Base-by-base conservation (phyloP, 2,888 invertebrate genomes). In the Notocelia uddmanniana region DNA sequence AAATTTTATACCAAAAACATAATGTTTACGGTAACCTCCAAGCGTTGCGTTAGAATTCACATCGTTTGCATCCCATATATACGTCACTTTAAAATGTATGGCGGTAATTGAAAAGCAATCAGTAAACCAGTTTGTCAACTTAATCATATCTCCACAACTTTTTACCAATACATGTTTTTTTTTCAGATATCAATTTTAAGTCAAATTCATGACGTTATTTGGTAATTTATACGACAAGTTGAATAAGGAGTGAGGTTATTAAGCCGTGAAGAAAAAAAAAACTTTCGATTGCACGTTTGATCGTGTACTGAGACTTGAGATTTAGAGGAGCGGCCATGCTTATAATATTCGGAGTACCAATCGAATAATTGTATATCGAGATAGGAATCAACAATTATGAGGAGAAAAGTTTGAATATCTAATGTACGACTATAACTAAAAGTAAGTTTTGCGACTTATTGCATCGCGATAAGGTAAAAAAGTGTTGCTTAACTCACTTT, bases 21-120 rank as follows among this genome's bases (percentile, higher is more conserved):
- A 62, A 62, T 26, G 52, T 64, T 64, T 37, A 64, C 63, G 21
- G 52, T 64, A 64, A 52, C 50, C 31, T 31, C 31, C 21, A 45
- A 23, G 11, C n/a, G 45, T 6, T 10, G n/a, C 34, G 63, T 64
- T n/a, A 37, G 63, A 64, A 52, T 11, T 10, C n/a, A 50, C 52
- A 21, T 11, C 64, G 21, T 48, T 6, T 73, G 68, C 31, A 31
- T 31, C 31, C n/a, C n/a, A 5, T 26, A 70, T 76, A 77, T 74
- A 74, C 76, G 76, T 77, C 77, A 74, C 75, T 73, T 76, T 77
- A 76, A 77, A 77, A 78, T 74, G 58, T 64, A 23, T 75, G 73
- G 74, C 74, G 63, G 71, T 76, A 75, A 78, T 79, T 76, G 76
- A 78, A 76, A 76, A 75, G 68, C 76, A 74, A 79, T 77, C 76